Evolutionary conservation across 2,797 vertebrate genomes (phyloP).

Genomic region (Sebastes taczanowskii): DNA sequence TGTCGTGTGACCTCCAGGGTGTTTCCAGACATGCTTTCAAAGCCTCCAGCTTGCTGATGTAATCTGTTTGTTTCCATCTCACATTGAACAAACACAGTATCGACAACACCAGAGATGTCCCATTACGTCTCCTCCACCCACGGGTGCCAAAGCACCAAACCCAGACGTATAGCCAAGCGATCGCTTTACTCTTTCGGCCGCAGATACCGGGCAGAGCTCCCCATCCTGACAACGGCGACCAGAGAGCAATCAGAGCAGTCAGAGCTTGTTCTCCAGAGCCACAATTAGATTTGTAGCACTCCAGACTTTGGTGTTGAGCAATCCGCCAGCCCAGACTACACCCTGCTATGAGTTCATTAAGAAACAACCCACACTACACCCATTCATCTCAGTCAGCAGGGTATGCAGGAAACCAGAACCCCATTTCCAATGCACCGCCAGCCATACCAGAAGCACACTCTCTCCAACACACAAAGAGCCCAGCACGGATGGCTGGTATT

Average conservation of each 20-base stretch:
- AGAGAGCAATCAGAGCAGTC: constrained; percentile 55
- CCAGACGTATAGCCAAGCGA: constrained; percentile 39
- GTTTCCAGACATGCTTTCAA: constrained; percentile 1
- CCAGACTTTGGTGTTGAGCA: constrained; percentile 60
- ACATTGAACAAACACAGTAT: constrained; percentile 25
- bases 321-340: constrained; percentile 51
- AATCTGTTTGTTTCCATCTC: constrained; percentile 55
- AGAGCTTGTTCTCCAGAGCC: constrained; percentile 41
- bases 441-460: constrained; percentile 32
- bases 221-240: constrained; percentile 56
- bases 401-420: constrained; percentile 65
- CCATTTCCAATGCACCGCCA: constrained; percentile 40
- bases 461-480: constrained; percentile 38
- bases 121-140: constrained; percentile 46
- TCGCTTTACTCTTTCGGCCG: constrained; percentile 33
- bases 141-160: constrained; percentile 13
- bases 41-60: constrained; percentile 22
- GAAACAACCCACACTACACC: constrained; percentile 60
- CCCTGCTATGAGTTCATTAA: constrained; percentile 73
- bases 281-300: constrained; percentile 70
- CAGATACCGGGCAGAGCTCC: constrained; percentile 57
- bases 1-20: neutral
- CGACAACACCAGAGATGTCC: constrained; percentile 20
- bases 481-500: constrained; percentile 36
- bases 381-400: constrained; percentile 67